Evolutionary conservation across 2,888 invertebrate species (phyloP), one percentile per base, ranked within the genome.

Genomic region (Hipparchia semele): DNA sequence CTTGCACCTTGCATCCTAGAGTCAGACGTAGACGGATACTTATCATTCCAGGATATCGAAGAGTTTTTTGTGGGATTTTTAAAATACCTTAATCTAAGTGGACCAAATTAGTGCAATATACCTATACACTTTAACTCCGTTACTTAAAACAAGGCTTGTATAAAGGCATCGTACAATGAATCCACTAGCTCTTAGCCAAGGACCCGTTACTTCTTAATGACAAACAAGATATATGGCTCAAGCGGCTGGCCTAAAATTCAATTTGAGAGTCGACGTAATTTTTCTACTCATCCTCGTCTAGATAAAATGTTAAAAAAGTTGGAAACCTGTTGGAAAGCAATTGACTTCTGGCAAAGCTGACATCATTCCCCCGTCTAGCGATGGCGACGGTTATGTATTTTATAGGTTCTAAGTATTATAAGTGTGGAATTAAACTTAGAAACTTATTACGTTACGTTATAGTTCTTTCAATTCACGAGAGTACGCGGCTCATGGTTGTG

Each of bases 171-270:
- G 1, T 23, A 51, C 12, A 49, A 53, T 51, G 12, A 65, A 6
- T 51, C 12, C 12, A 6, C 23, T 7, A 53, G 10, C 65, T 65
- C 51, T 53, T 53, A 65, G 33, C 33, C 51, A 13, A 64, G 53
- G 54, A 68, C 59, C 74, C 74, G 76, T 76, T 76, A 74, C 51
- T 23, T 56, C 33, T 67, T 72, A 76, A 74, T 70, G 74, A 72
- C 73, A 72, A 74, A 75, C 71, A 71, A 69, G 71, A 75, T 73
- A 71, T 75, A 73, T 73, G 65, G 69, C 71, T 73, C 62, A 53
- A 62, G 51, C 66, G 53, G 58, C 70, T 68, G 23, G 70, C 67
- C 58, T 39, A 59, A 60, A 46, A 71, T 71, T 73, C 73, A 69
- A 71, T 75, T 73, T 53, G 67, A 71, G 66, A 73, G 59, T 61